A percentile compares a stretch with the other conserved stretches of the same genome.
These are phyloP conservation scores for Platysternon megacephalum DNA, from an alignment of 2,113 vertebrate genomes.

Conservation along the genomic window DNA sequence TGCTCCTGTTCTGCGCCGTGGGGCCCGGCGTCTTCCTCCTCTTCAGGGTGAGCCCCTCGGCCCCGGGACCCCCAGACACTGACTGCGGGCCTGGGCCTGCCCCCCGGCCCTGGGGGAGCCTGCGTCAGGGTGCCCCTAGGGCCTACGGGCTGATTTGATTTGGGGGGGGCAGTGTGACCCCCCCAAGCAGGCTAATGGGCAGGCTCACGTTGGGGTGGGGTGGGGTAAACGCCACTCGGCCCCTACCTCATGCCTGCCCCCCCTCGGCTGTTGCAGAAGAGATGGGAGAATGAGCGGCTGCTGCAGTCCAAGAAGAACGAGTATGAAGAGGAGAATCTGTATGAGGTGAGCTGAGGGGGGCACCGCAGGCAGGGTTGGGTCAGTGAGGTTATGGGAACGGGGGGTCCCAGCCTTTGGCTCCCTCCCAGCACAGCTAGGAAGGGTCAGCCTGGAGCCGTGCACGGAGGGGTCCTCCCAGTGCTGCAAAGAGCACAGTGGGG, in stretches of 20 bases:
- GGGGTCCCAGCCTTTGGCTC: neutral
- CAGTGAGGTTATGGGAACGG: neutral
- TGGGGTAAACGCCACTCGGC: no score
- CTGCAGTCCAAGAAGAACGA: slow-evolving; percentile 26
- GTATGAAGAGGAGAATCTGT: slow-evolving; percentile 72
- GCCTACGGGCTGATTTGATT: neutral
- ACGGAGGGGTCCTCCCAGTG: no score
- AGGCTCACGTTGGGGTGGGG: no score
- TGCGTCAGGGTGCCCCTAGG: neutral
- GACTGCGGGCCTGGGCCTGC: neutral
- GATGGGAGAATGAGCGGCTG: slow-evolving; percentile 69
- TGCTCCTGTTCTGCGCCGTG: slow-evolving; percentile 71
- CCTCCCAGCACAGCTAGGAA: neutral
- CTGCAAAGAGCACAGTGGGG: neutral
- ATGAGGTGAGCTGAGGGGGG: slow-evolving; percentile 53
- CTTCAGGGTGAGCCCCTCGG: slow-evolving; percentile 67
- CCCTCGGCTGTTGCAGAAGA: slow-evolving; percentile 40
- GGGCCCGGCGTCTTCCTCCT: slow-evolving; percentile 74
- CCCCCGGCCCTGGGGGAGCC: neutral
- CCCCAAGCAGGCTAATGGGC: neutral
- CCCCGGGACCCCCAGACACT: neutral
- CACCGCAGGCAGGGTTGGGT: no score
- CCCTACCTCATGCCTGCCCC: neutral
- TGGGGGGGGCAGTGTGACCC: neutral
- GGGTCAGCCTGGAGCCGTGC: neutral